These are phyloP conservation scores for Elgaria multicarinata DNA, from an alignment of 2,113 vertebrate species.

Conservation along the genomic window DNA sequence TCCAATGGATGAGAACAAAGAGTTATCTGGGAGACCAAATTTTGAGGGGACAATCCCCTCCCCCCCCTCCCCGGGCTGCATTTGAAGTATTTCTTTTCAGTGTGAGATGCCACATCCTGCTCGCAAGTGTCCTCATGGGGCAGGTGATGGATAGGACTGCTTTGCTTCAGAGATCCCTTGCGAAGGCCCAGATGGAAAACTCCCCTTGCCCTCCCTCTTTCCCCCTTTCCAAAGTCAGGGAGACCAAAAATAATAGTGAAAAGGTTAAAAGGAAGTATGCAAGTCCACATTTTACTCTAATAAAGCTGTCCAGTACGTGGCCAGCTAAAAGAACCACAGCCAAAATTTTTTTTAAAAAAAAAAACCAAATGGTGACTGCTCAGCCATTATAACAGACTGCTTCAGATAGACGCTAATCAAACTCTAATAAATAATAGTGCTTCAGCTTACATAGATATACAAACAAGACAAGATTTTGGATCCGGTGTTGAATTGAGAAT, in stretches of 20 bases:
- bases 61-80: background rate
- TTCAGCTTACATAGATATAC: background rate
- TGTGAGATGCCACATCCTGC: background rate
- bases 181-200: conserved; percentile 54
- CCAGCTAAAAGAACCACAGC: conserved; percentile 6
- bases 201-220: conserved; percentile 2
- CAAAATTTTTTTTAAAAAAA: background rate
- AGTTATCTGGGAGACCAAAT: background rate
- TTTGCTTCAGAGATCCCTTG: conserved; percentile 23
- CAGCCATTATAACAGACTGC: background rate
- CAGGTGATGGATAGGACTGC: conserved; percentile 53
- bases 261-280: conserved; percentile 39
- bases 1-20: background rate
- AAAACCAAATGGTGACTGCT: background rate
- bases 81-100: conserved; percentile 30
- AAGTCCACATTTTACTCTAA: conserved; percentile 31
- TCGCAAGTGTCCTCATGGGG: conserved; percentile 35
- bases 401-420: background rate
- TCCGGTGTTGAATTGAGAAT: background rate
- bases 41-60: conserved; percentile 18
- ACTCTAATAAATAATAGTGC: background rate
- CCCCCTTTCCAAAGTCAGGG: conserved; percentile 39
- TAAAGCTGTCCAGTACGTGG: conserved; percentile 50
- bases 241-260: conserved; percentile 41
- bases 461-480: background rate